Evolutionary conservation across 2,888 invertebrate species (phyloP), one percentile per base, ranked within the genome.

Genomic region (Chromoteleia sp.): DNA sequence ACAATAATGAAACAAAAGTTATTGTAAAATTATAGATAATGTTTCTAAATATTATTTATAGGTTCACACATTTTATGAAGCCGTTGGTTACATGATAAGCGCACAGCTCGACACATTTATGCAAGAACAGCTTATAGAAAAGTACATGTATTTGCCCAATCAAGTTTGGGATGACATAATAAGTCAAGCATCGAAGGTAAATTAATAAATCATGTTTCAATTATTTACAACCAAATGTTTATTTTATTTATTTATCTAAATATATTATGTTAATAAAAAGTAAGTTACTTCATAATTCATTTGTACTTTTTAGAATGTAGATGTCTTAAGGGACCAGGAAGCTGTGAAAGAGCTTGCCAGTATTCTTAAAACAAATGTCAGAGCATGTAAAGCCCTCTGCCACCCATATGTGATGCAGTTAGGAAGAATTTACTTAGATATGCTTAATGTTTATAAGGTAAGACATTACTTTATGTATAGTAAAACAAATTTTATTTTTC

Each of bases 141-240:
- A 98, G 88, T 98, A 99, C 89, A 99, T 99, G 99, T 93, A 95
- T 88, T 93, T 99, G 84, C 99, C 99, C 10, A 99, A 99, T 93
- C 97, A 98, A 93, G 98, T 95, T 29, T 99, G 99, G 99, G 99
- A 99, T 92, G 98, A 98, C 88, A 98, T 99, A 71, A 99, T 99
- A 88, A 97, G 96, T 86, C 97, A 98, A 92, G 99, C 99, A 71
- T 97, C 98, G 45, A 97, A 97, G 92, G 94, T 94, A 89, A 84
- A 85, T 83, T 36, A 25, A 39, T 43, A 17, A 45, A 21, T 21
- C 7, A 15, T 25, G 12, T 30, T 7, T 25, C 4, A 19, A 19
- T 45, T 12, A 7, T 48, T 48, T 8, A n/a, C n/a, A n/a, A n/a
- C n/a, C n/a, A n/a, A n/a, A n/a, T n/a, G n/a, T n/a, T n/a, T n/a